phyloP scores from a whole-genome alignment of 2,888 invertebrate species.

The Erpobdella octoculata region DNA sequence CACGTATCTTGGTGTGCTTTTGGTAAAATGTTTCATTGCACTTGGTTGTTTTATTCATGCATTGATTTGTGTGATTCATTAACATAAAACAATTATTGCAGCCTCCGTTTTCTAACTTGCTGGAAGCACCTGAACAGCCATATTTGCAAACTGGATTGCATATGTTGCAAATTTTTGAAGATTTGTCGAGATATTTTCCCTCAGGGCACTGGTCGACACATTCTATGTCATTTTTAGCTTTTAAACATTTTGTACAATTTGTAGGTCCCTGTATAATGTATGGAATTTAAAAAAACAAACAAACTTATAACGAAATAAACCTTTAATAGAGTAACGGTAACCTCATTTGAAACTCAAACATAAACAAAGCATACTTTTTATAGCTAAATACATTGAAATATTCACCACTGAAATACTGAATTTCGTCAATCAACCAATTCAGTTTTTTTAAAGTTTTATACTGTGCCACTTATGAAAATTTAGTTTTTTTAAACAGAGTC shows the following conservation, averaged over 20 bases:
- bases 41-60: background rate
- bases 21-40: background rate
- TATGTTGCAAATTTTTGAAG: background rate
- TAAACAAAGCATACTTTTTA: no score
- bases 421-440: no score
- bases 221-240: background rate
- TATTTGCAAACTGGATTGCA: background rate
- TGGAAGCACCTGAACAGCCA: background rate
- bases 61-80: background rate
- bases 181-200: background rate
- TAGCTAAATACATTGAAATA: background rate
- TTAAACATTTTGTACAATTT: background rate
- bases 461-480: no score
- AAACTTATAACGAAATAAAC: background rate
- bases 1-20: background rate
- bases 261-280: conserved; percentile 1
- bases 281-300: background rate
- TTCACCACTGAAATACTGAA: background rate
- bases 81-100: background rate
- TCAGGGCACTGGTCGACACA: conserved; percentile 3
- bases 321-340: background rate
- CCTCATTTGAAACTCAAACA: background rate
- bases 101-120: background rate
- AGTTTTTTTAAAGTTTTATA: no score
- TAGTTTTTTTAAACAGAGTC: no score